Conservation (phyloP, 2,797 vertebrate genomes). For the Okamejei kenojei region DNA sequence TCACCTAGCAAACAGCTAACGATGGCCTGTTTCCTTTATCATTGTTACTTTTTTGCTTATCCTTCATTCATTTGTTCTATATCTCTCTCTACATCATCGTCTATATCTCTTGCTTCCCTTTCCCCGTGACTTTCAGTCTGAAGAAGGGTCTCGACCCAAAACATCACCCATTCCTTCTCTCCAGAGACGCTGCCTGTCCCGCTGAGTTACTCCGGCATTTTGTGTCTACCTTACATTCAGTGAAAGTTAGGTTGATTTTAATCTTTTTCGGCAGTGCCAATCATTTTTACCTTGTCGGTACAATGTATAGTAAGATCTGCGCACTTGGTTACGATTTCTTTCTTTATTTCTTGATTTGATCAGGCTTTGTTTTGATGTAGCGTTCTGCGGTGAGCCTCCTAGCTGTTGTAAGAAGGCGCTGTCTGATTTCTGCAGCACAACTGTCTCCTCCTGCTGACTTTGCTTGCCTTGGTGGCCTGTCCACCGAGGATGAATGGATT, state of each 20-base stretch:
- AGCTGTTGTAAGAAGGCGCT: not conserved
- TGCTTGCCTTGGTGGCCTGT: not conserved
- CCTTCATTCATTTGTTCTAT: too few relatives aligned
- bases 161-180: too few relatives aligned
- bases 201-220: too few relatives aligned
- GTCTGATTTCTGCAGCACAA: constrained; percentile 14
- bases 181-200: too few relatives aligned
- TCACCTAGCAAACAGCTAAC: too few relatives aligned
- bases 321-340: not conserved
- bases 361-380: not conserved
- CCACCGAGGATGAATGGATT: constrained; percentile 6
- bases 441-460: not conserved
- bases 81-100: too few relatives aligned
- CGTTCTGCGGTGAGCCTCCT: not conserved
- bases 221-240: not conserved
- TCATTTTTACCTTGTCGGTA: not conserved
- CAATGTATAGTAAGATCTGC: not conserved
- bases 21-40: too few relatives aligned
- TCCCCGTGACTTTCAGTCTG: too few relatives aligned
- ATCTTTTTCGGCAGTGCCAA: not conserved
- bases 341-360: not conserved
- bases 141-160: too few relatives aligned
- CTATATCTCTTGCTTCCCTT: too few relatives aligned
- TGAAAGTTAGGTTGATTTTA: not conserved
- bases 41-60: too few relatives aligned